phyloP scores from a whole-genome alignment of 2,113 vertebrate genomes.

The Alligator mississippiensis region DNA sequence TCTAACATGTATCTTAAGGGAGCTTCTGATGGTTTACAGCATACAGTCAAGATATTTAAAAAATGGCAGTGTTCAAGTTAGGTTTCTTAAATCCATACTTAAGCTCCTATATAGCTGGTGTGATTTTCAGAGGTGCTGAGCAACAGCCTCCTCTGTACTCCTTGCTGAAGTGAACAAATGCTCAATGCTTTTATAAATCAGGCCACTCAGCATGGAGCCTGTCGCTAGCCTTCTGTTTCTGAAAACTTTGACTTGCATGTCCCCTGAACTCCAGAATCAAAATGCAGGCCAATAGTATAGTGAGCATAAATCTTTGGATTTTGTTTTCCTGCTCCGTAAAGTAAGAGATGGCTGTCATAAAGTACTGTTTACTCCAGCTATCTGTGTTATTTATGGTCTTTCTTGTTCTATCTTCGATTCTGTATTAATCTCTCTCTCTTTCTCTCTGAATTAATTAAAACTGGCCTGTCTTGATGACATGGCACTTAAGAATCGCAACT shows the following conservation, averaged over 20 bases:
- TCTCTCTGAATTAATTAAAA: neutral
- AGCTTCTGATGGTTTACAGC: neutral
- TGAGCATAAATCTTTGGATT: neutral
- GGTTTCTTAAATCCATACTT: neutral
- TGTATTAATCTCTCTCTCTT: neutral
- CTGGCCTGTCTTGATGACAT: too few relatives aligned
- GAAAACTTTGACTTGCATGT: neutral
- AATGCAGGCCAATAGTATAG: neutral
- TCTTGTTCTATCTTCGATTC: neutral
- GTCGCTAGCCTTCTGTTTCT: neutral
- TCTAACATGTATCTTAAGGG: fast-evolving
- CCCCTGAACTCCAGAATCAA: neutral
- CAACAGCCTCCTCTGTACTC: neutral
- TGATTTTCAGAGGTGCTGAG: neutral
- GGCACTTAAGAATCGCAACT: neutral
- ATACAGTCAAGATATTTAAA: fast-evolving
- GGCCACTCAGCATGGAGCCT: fast-evolving
- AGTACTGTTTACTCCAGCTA: neutral
- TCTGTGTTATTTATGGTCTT: fast-evolving
- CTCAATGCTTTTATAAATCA: fast-evolving
- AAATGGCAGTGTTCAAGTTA: neutral
- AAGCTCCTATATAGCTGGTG: fast-evolving
- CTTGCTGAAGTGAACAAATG: neutral
- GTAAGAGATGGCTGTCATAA: neutral
- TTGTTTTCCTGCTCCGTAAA: neutral